Evolutionary conservation across 2,797 vertebrate genomes (phyloP).

Genomic region (Cyprinella venusta): DNA sequence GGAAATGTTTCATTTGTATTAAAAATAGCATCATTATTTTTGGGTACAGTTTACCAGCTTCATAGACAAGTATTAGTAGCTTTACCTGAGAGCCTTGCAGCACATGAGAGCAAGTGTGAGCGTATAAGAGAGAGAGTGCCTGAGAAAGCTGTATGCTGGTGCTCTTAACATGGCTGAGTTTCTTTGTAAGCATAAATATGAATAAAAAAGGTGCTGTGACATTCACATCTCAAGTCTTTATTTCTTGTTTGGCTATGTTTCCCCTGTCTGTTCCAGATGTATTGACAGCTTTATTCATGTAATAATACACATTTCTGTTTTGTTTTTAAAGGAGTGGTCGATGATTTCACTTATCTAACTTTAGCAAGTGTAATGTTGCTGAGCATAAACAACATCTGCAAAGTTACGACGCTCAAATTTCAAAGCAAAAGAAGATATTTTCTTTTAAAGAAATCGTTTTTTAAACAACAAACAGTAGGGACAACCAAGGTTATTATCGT

Average conservation of each 20-base stretch:
- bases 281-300: neutral
- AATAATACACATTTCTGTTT: neutral
- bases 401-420: too few species aligned
- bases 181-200: constrained; percentile 33
- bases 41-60: constrained; percentile 50
- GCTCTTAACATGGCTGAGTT: neutral
- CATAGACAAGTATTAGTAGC: constrained; percentile 66
- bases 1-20: constrained; percentile 74
- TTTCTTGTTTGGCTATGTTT: neutral
- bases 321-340: neutral
- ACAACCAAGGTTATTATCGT: too few species aligned
- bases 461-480: too few species aligned
- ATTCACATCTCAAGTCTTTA: constrained; percentile 9
- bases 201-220: constrained; percentile 46
- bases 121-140: neutral
- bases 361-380: too few species aligned
- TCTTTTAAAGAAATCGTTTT: too few species aligned
- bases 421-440: too few species aligned
- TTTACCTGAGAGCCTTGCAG: constrained; percentile 64
- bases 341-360: too few species aligned
- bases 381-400: too few species aligned
- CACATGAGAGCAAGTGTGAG: neutral
- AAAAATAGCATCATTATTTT: constrained; percentile 59
- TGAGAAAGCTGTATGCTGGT: neutral
- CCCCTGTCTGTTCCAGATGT: neutral